phyloP scores from a whole-genome alignment of 1,140 invertebrate species.

The Trichogramma pretiosum region DNA sequence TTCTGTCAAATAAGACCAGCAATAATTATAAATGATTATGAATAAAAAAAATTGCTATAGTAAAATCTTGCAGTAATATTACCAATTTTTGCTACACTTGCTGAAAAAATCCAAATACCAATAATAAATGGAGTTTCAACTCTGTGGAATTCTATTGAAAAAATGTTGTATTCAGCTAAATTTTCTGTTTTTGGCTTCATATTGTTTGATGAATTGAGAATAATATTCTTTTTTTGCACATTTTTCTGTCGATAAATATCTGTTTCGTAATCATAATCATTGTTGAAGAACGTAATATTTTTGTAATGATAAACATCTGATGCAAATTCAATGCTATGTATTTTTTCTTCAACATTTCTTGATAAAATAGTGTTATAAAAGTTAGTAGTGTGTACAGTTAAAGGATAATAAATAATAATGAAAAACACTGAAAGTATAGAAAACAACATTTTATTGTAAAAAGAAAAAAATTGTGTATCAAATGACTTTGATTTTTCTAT shows the following conservation, averaged over 20 bases:
- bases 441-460: too few species aligned
- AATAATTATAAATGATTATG: too few species aligned
- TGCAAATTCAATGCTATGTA: background rate
- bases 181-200: background rate
- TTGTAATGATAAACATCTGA: background rate
- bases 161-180: background rate
- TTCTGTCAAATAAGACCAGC: too few species aligned
- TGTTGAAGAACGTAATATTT: background rate
- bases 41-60: too few species aligned
- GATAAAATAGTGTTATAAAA: too few species aligned
- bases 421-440: too few species aligned
- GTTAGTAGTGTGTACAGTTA: too few species aligned
- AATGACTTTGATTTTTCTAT: too few species aligned
- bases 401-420: too few species aligned
- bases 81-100: background rate
- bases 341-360: background rate
- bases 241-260: background rate
- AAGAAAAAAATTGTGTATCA: too few species aligned
- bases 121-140: background rate
- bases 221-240: background rate
- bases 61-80: too few species aligned
- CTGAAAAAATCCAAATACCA: background rate
- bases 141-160: background rate
- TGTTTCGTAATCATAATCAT: background rate
- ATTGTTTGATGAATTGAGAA: background rate